Conservation (phyloP, 2,888 invertebrate genomes). For the Mythimna pallens region DNA sequence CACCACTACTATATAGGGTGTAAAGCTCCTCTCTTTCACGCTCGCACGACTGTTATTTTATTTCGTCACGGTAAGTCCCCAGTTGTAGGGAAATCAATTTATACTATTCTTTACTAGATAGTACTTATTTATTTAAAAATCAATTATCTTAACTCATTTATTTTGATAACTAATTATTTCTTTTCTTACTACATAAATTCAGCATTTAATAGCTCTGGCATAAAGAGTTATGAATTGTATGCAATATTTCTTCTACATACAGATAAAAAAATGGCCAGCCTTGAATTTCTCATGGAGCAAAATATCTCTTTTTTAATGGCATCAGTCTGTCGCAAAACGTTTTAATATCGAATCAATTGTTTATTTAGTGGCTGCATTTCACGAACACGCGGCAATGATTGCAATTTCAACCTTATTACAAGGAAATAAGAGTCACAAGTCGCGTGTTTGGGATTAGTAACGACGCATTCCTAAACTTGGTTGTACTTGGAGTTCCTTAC, state of each 20-base stretch:
- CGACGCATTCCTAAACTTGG: not conserved
- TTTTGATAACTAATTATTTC: not conserved
- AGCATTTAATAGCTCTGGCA: not conserved
- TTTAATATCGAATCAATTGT: not conserved
- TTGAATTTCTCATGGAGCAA: not conserved
- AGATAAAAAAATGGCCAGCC: not conserved
- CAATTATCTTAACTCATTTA: not conserved
- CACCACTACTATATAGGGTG: too few species aligned
- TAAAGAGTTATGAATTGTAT: not conserved
- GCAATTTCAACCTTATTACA: not conserved
- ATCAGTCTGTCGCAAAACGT: not conserved
- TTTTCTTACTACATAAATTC: not conserved
- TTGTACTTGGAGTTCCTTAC: conserved; percentile 25
- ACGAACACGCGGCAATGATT: conserved; percentile 2
- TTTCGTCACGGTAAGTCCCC: not conserved
- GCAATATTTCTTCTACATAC: too few species aligned
- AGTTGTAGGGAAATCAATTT: not conserved
- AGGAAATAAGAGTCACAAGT: not conserved
- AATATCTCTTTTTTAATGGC: not conserved
- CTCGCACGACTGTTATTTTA: not conserved
- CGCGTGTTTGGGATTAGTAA: conserved; percentile 3
- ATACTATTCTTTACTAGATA: not conserved
- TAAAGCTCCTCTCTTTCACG: too few species aligned
- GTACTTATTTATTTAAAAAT: not conserved
- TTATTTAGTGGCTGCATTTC: not conserved